Base-by-base conservation (phyloP, 2,888 invertebrate species). In the Plusia festucae region DNA sequence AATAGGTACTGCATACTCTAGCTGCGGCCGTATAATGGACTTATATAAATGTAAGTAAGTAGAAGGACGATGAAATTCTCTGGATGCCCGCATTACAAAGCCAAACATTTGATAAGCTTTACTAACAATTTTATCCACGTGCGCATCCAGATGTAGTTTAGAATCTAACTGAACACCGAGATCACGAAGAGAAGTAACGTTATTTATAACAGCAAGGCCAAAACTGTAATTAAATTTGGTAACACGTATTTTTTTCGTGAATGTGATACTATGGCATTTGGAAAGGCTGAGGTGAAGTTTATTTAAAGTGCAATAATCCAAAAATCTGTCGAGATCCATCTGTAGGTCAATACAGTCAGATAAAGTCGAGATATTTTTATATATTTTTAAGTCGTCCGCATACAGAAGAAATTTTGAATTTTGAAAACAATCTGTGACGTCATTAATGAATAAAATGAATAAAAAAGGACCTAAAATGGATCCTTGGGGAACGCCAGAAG, bases 361-460 rank as follows among this genome's bases (percentile, higher is more conserved):
- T 51, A 18, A 13, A 20, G 16, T 51, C 18, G 18, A 20, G 49
- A 51, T 51, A 20, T 20, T 51, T 46, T 51, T 51, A 20, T 51
- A 51, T 51, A 32, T 32, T 32, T 32, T 32, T 32, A 32, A 13
- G 32, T 32, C 32, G 13, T 32, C 32, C 32, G 32, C 54, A 20
- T 54, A 54, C 15, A 54, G 30, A n/a, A 54, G 30, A 32, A 54
- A 54, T 32, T 54, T 54, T 15, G 32, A 34, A 34, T 54, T 15
- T 18, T 54, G n/a, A 18, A 54, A 54, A 32, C 54, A 32, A n/a
- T 32, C 32, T 34, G 15, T 32, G 30, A 54, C 18, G 30, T 54
- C 54, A 18, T 54, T 54, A n/a, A n/a, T n/a, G n/a, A n/a, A n/a
- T n/a, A n/a, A n/a, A n/a, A n/a, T n/a, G n/a, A n/a, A n/a, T n/a